A percentile compares a stretch with the other conserved stretches of the same genome.
Evolutionary conservation across 1,140 invertebrate genomes (phyloP).

Genomic region (Galendromus occidentalis): DNA sequence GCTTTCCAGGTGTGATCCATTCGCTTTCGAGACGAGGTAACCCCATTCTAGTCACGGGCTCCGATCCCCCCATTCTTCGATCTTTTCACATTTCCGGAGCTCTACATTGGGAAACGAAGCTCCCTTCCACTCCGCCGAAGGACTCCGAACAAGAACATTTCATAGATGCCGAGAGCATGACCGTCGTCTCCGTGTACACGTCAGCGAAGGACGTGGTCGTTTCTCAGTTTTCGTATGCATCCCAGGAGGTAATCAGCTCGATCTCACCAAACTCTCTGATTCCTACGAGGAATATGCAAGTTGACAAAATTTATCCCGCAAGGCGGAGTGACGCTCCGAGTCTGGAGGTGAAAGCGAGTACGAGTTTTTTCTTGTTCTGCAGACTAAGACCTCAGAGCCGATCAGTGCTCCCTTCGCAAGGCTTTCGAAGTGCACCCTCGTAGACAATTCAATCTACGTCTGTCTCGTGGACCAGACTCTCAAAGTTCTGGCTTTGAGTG

Average conservation of each 20-base stretch:
- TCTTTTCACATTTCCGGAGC: neutral
- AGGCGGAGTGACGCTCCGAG: too few species aligned
- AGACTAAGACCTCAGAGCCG: too few species aligned
- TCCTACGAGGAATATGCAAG: too few species aligned
- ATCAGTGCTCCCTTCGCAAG: too few species aligned
- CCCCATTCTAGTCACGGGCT: neutral
- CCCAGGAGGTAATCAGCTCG: neutral
- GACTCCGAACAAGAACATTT: constrained; percentile 5
- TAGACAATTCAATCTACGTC: too few species aligned
- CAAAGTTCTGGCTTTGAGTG: too few species aligned
- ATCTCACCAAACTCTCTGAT: neutral
- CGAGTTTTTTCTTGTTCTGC: too few species aligned
- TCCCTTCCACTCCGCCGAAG: neutral
- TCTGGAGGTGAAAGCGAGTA: too few species aligned
- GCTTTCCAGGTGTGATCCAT: neutral
- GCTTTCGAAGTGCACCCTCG: too few species aligned
- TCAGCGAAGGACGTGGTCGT: neutral
- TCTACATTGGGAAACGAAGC: neutral
- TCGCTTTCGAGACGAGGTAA: neutral
- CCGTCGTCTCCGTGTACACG: neutral
- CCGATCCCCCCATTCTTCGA: neutral
- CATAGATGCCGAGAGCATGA: neutral
- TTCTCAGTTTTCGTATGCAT: neutral
- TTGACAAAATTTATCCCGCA: too few species aligned
- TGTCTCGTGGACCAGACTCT: too few species aligned